Evolutionary conservation across 64 coral and sea anemone genomes (phyloP), one percentile per base, ranked within the genome.

Genomic region (Porites lutea): DNA sequence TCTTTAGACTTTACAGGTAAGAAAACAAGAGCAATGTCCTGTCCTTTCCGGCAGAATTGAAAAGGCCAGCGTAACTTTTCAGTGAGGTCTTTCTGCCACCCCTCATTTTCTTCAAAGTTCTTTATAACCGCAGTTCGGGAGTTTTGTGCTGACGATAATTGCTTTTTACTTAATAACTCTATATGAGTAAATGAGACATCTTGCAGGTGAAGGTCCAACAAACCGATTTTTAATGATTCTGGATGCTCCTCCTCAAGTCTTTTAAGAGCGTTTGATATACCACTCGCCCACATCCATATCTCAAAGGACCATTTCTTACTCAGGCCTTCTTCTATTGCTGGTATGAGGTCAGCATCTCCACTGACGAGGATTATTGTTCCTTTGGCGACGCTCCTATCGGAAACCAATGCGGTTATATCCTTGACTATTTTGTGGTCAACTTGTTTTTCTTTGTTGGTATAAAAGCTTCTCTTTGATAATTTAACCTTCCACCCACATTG

Each of bases 281-380:
- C 23, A 48, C 59, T 48, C 0, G 63, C 58, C 79, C 79, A 82
- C 79, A 82, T 82, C 79, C 79, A 82, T 15, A 82, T 64, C 37
- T 65, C 79, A 82, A n/a, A 64, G 18, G 79, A 82, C 79, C 79
- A 82, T 49, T 18, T 64, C 6, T 43, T n/a, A 37, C 19, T 61
- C 23, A 79, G 21, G 27, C 58, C 59, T 44, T 82, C 79, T 46
- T 65, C 65, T 48, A 82, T 46, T 0, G 79, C 79, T 8, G 79
- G 79, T 62, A 82, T 82, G 12, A 82, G 37, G 19, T 82, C 79
- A 82, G 79, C 79, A 64, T 82, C 79, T 44, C 79, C 79, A 64
- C 79, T 82, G 4, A 82, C 59, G 6, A 82, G 6, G 6, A 64
- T 59, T 19, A 82, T 43, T 16, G 63, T 82, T 47, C 79, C 79